Base-by-base conservation (phyloP, 2,888 invertebrate species). In the Helobdella robusta region DNA sequence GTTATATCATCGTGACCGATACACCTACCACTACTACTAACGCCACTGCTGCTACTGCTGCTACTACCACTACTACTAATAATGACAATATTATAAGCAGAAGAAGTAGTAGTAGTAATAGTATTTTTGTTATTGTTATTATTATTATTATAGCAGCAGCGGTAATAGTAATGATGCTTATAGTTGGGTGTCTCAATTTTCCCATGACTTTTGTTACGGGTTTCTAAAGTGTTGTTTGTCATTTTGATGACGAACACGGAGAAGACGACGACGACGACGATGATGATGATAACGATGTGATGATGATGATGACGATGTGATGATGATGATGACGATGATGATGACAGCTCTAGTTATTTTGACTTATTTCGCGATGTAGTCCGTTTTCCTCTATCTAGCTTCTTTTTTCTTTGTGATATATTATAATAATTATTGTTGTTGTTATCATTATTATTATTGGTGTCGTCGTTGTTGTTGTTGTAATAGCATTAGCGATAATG, bases 171-270 rank as follows among this genome's bases (percentile, higher is more conserved):
- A 52, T 52, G 15, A 52, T 52, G 11, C 11, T 52, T 52, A 52
- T 52, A 18, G 23, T 52, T 52, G 8, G 11, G 11, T 11, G 11
- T 52, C 8, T 11, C 20, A n/a, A 52, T 52, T 18, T 52, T 52
- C 8, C 20, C 20, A 52, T 18, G 11, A n/a, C 52, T 52, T 11
- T 40, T 40, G 15, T 40, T 40, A 40, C 11, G 15, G 40, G 3
- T 1, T 48, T 48, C 15, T n/a, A 40, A 36, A 74, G 73, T 11
- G 73, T 73, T 46, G 56, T n/a, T 35, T 35, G 28, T 68, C 62
- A 58, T 40, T 15, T 40, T 46, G 48, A 46, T 46, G 56, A 56
- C 28, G 56, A 56, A 25, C 23, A 5, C 28, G 56, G 28, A 25
- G 56, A 56, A 25, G 56, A 56, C 28, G 56, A 30, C 11, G 56